These are phyloP conservation scores for Xenentodon cancila DNA, from an alignment of 2,797 vertebrate species.

Conservation along the genomic window DNA sequence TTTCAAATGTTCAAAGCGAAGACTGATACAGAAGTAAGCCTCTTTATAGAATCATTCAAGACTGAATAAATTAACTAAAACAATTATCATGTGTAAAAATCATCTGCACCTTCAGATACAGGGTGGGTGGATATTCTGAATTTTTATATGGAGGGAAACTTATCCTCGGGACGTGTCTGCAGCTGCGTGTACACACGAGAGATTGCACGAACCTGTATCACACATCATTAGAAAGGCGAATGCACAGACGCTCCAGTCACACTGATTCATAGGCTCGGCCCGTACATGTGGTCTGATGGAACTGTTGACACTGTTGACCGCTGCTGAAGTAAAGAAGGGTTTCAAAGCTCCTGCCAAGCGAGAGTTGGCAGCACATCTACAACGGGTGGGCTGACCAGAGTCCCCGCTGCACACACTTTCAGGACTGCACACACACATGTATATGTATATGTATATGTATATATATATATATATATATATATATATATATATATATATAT, in stretches of 20 bases:
- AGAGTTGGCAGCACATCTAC: constrained; percentile 69
- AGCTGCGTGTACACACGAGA: constrained; percentile 47
- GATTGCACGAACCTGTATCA: constrained; percentile 50
- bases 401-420: constrained; percentile 49
- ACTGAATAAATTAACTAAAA: too few species aligned
- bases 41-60: too few species aligned
- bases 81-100: too few species aligned
- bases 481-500: too few species aligned
- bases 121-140: too few species aligned
- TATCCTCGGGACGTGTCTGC: constrained; percentile 18
- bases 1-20: too few species aligned
- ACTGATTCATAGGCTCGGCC: constrained; percentile 60
- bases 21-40: too few species aligned
- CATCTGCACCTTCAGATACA: background rate
- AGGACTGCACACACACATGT: constrained; percentile 43
- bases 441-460: too few species aligned
- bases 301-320: constrained; percentile 76
- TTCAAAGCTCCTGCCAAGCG: constrained; percentile 67
- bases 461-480: too few species aligned
- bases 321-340: constrained; percentile 66
- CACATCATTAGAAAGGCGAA: constrained; percentile 54
- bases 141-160: constrained; percentile 5
- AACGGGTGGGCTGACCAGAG: constrained; percentile 66
- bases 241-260: constrained; percentile 51
- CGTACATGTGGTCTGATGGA: constrained; percentile 60